Evolutionary conservation across 2,888 invertebrate species (phyloP).

Genomic region (Nasonovia ribisnigri): DNA sequence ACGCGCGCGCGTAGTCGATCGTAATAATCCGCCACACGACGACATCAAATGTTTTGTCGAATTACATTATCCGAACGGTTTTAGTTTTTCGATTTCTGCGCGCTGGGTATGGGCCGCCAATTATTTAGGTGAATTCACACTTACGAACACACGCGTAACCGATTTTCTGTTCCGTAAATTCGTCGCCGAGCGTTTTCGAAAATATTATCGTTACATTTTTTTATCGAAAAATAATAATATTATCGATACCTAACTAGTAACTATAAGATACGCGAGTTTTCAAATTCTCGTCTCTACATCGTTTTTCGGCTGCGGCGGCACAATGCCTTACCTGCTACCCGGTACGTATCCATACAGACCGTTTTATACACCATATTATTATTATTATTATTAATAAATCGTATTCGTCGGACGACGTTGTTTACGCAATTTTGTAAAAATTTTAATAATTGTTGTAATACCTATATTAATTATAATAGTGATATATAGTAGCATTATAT

Average conservation of each 20-base stretch:
- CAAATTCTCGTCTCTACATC: not conserved
- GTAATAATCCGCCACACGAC: not conserved
- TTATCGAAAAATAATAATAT: not conserved
- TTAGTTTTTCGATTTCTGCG: not conserved
- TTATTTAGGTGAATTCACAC: not conserved
- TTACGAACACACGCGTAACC: not conserved
- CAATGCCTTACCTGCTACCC: not conserved
- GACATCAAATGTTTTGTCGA: not conserved
- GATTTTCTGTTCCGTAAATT: not conserved
- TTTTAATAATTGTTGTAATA: not conserved
- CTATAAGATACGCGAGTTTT: not conserved
- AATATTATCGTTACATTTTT: not conserved
- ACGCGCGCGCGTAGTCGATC: not conserved
- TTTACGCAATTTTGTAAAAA: not conserved
- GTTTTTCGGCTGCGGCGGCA: not conserved
- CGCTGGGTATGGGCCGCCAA: not conserved
- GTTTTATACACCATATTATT: not conserved
- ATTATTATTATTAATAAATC: not conserved
- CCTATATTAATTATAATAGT: too few relatives aligned
- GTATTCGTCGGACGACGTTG: too few relatives aligned
- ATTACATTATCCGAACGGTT: not conserved
- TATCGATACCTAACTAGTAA: not conserved
- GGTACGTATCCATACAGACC: not conserved
- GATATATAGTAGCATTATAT: too few relatives aligned
- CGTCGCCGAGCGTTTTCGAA: not conserved